phyloP scores from a whole-genome alignment of 2,797 vertebrate genomes.

The Alfaro cultratus region DNA sequence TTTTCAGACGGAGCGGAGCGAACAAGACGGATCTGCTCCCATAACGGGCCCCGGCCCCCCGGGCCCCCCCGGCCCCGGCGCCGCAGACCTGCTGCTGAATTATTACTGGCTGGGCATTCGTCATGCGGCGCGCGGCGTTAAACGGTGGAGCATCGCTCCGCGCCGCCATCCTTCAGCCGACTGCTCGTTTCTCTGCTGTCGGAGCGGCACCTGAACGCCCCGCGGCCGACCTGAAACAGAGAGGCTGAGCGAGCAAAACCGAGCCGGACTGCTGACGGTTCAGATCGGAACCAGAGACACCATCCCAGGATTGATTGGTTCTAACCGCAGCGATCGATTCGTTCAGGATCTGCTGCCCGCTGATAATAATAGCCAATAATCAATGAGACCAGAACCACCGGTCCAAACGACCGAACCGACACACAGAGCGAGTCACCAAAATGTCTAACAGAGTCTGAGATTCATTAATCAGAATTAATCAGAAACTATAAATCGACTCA shows the following conservation, averaged over 20 bases:
- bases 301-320: background rate
- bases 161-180: conserved; percentile 36
- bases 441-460: too few relatives aligned
- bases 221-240: background rate
- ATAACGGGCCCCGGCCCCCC: conserved; percentile 67
- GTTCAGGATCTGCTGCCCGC: background rate
- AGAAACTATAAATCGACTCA: too few relatives aligned
- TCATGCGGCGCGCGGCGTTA: conserved; percentile 68
- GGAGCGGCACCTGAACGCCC: conserved; percentile 30
- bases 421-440: too few relatives aligned
- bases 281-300: background rate
- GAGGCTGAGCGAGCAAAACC: too few relatives aligned
- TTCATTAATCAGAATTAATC: too few relatives aligned
- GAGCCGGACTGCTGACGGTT: background rate
- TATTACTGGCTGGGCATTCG: conserved; percentile 74
- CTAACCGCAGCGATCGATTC: background rate
- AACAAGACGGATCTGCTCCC: conserved; percentile 79
- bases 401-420: too few relatives aligned
- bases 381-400: background rate
- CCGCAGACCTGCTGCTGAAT: conserved; percentile 74
- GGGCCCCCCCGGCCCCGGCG: conserved; percentile 23
- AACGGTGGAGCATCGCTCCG: conserved; percentile 35
- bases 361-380: background rate
- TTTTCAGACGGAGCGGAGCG: conserved; percentile 62
- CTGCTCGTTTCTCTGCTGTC: conserved; percentile 71